phyloP scores from a whole-genome alignment of 1,140 invertebrate species.

The Rhyzopertha dominica region DNA sequence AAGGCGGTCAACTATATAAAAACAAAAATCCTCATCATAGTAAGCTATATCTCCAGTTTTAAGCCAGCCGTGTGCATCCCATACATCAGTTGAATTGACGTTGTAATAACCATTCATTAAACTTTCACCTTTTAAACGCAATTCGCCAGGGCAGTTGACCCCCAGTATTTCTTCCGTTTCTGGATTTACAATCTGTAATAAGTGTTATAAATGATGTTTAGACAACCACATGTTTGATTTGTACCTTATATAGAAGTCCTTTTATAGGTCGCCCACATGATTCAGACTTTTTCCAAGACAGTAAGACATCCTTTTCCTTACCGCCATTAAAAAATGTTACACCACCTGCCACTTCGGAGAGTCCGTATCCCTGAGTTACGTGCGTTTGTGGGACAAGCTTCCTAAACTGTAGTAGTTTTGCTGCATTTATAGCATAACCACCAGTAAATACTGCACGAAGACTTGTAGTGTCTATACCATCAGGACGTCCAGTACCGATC shows the following conservation, averaged over 20 bases:
- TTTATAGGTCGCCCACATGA: conserved; percentile 38
- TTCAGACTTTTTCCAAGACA: conserved; percentile 26
- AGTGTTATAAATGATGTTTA: no score
- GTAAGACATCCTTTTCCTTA: background rate
- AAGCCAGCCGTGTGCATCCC: conserved; percentile 56
- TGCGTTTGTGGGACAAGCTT: conserved; percentile 2
- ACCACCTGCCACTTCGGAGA: background rate
- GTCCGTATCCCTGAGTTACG: conserved; percentile 4
- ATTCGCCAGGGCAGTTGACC: conserved; percentile 50
- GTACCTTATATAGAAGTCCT: conserved; percentile 43
- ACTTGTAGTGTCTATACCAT: no score
- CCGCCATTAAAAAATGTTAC: background rate
- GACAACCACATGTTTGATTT: no score
- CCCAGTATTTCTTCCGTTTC: conserved; percentile 46
- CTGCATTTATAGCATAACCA: no score
- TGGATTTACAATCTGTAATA: conserved; percentile 38
- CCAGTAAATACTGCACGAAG: no score
- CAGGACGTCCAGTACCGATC: no score
- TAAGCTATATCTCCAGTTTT: conserved; percentile 66
- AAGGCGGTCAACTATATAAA: conserved; percentile 62
- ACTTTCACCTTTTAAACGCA: conserved; percentile 49
- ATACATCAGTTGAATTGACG: conserved; percentile 56
- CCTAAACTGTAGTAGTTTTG: no score
- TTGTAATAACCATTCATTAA: conserved; percentile 52
- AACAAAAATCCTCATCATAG: conserved; percentile 57